Conservation (phyloP, 2,797 vertebrate species). For the Lepilemur ruficaudatus region DNA sequence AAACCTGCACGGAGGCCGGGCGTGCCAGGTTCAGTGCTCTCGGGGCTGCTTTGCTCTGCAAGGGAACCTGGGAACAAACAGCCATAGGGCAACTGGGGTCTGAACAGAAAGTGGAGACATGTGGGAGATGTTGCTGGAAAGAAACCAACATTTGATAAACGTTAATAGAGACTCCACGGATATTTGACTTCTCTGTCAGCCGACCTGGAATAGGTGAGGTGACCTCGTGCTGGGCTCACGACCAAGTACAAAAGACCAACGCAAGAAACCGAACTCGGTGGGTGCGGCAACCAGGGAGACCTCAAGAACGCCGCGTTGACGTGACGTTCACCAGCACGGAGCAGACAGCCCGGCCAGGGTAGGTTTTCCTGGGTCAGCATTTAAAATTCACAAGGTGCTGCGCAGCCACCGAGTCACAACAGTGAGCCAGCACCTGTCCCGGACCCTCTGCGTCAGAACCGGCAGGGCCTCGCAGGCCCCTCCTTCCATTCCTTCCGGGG, state of each 20-base stretch:
- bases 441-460: neutral
- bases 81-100: constrained; percentile 2
- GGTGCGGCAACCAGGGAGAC: neutral
- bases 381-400: neutral
- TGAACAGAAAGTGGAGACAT: constrained; percentile 53
- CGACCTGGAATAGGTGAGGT: neutral
- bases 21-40: neutral
- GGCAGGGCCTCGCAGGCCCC: neutral
- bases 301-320: accelerated
- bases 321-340: accelerated
- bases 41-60: neutral
- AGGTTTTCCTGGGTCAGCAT: neutral
- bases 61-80: neutral
- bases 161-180: neutral
- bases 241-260: neutral
- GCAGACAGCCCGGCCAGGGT: neutral
- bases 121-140: neutral
- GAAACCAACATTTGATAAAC: constrained; percentile 11
- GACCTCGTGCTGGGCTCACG: neutral
- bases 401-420: neutral
- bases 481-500: neutral
- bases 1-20: neutral
- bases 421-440: neutral
- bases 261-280: neutral
- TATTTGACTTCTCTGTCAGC: neutral